Conservation (phyloP, 2,888 invertebrate genomes). For the Eilema sororculum region DNA sequence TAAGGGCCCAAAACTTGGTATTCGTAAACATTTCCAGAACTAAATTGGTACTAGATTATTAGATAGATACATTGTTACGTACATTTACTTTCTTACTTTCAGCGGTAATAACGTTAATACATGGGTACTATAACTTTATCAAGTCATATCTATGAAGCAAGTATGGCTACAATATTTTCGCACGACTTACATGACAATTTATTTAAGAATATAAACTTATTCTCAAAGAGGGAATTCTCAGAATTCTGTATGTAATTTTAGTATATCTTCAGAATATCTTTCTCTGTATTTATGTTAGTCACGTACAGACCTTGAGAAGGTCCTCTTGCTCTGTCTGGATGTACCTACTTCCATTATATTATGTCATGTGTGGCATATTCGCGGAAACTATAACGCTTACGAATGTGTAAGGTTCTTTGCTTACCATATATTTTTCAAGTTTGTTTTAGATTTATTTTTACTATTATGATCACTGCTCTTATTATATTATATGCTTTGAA, state of each 20-base stretch:
- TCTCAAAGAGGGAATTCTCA: neutral
- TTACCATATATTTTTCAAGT: neutral
- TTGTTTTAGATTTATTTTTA: neutral
- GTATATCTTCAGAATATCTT: constrained; percentile 35
- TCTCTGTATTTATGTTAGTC: constrained; percentile 31
- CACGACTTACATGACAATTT: constrained; percentile 8
- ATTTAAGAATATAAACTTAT: constrained; percentile 9
- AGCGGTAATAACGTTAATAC: neutral
- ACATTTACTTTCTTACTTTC: no score
- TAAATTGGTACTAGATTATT: no score
- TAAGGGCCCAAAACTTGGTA: no score
- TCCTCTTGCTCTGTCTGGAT: constrained; percentile 29
- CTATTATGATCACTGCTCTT: neutral
- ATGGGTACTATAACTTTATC: neutral
- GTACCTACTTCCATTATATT: constrained; percentile 30
- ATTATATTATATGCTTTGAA: neutral
- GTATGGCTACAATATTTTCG: neutral
- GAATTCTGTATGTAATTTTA: constrained; percentile 33
- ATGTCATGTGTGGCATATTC: constrained; percentile 33
- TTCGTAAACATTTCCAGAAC: no score
- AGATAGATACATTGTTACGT: no score
- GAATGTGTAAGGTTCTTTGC: constrained; percentile 15
- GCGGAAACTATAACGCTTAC: constrained; percentile 17
- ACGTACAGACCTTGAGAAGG: constrained; percentile 29
- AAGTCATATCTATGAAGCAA: neutral